A percentile compares a stretch with the other conserved stretches of the same genome.
Conservation (phyloP, 2,888 invertebrate species). For the Crematogaster levior region DNA sequence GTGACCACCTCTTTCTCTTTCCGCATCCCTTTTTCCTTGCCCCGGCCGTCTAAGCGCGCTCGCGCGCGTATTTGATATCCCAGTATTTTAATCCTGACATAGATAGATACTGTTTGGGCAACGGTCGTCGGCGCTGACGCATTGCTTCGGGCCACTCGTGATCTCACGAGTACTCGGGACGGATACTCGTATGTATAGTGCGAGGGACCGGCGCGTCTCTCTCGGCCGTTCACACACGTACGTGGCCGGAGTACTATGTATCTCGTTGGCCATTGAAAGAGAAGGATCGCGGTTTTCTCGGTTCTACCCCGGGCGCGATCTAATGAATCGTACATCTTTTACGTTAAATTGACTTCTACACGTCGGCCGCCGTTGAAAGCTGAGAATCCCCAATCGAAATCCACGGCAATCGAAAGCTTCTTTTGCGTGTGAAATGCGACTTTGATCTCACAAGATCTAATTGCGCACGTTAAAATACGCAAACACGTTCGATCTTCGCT, state of each 20-base stretch:
- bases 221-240: slow-evolving; percentile 33
- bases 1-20: slow-evolving; percentile 60
- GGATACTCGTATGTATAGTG: not conserved
- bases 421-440: not conserved
- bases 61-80: slow-evolving; percentile 80
- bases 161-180: slow-evolving; percentile 52
- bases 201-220: not conserved
- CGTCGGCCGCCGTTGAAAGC: not conserved
- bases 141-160: slow-evolving; percentile 66
- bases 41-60: slow-evolving; percentile 25
- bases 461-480: not conserved
- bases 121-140: slow-evolving; percentile 70
- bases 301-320: slow-evolving; percentile 41
- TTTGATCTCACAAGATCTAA: not conserved
- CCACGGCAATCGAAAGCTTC: not conserved
- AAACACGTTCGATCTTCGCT: not conserved
- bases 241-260: slow-evolving; percentile 2
- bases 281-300: slow-evolving; percentile 44
- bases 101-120: slow-evolving; percentile 85
- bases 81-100: slow-evolving; percentile 85
- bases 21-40: slow-evolving; percentile 56
- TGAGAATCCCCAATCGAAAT: not conserved
- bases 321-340: slow-evolving; percentile 54
- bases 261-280: slow-evolving; percentile 34
- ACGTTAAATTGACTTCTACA: slow-evolving; percentile 42